These are phyloP conservation scores for Eurystomus gularis DNA, from an alignment of 2,113 vertebrate species.

Conservation along the genomic window DNA sequence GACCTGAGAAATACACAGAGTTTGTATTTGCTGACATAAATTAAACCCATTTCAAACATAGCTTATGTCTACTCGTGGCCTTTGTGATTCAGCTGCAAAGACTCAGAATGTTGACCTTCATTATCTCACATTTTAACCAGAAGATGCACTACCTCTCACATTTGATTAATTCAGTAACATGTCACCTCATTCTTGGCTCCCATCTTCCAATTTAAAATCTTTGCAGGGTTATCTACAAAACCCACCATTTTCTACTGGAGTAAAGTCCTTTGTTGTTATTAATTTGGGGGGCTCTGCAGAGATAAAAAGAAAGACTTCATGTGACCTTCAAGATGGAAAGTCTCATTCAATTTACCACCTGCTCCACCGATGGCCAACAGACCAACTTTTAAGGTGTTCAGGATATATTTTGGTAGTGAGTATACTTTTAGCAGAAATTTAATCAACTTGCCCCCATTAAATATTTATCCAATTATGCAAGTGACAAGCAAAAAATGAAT, in stretches of 20 bases:
- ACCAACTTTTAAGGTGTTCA: not conserved
- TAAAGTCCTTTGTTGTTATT: not conserved
- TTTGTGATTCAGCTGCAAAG: not conserved
- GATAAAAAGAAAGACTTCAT: not conserved
- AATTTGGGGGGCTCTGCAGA: not conserved
- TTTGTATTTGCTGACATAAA: not conserved
- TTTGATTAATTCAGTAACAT: not conserved
- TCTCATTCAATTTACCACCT: not conserved
- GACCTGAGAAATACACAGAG: not conserved
- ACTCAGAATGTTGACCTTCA: not conserved
- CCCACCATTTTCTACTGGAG: not conserved
- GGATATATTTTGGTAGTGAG: not conserved
- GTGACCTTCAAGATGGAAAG: not conserved
- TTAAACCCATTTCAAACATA: not conserved
- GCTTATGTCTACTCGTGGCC: not conserved
- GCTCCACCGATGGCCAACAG: not conserved
- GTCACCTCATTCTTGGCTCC: not conserved
- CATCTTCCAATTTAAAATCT: not conserved
- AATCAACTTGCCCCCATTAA: conserved; percentile 33
- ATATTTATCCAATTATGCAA: conserved; percentile 53
- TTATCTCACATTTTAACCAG: not conserved
- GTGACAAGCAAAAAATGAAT: conserved; percentile 47
- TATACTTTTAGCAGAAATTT: conserved; percentile 17
- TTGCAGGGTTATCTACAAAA: not conserved
- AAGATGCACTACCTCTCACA: not conserved